A percentile compares a stretch with the other conserved stretches of the same genome.
phyloP scores from a whole-genome alignment of 2,113 vertebrate genomes.

The Euleptes europaea region DNA sequence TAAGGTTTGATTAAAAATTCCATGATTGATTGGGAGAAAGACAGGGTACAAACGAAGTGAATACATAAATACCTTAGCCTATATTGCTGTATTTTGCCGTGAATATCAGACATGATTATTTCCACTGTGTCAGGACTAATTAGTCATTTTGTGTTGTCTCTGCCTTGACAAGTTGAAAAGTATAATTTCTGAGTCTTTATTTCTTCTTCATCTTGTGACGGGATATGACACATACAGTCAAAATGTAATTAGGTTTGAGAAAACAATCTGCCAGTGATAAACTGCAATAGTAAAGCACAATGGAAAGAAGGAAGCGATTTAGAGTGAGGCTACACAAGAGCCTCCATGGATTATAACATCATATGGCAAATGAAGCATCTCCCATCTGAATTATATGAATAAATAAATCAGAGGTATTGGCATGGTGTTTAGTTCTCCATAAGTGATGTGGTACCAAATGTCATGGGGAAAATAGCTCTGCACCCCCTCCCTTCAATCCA shows the following conservation, averaged over 20 bases:
- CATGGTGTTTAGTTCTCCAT: background rate
- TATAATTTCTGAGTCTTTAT: constrained; percentile 30
- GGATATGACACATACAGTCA: constrained; percentile 28
- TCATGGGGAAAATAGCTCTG: background rate
- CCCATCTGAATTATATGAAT: background rate
- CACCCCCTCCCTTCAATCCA: background rate
- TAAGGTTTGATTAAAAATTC: no score
- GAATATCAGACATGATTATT: background rate
- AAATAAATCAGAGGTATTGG: constrained; percentile 2
- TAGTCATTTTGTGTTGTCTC: background rate
- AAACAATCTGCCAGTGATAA: constrained; percentile 40
- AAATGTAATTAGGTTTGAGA: constrained; percentile 41
- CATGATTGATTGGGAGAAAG: no score
- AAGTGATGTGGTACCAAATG: background rate
- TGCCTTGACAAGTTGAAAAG: constrained; percentile 31
- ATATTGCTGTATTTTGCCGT: constrained; percentile 12
- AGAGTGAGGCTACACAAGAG: constrained; percentile 13
- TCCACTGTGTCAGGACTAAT: constrained; percentile 30
- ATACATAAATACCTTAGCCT: background rate
- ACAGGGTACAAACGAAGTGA: no score
- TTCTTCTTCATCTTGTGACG: background rate
- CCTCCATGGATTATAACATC: constrained; percentile 21
- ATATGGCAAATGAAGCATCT: constrained; percentile 54
- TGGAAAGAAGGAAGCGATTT: constrained; percentile 25
- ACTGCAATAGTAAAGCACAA: constrained; percentile 23